A percentile compares a stretch with the other conserved stretches of the same genome.
These are phyloP conservation scores for Deilephila porcellus DNA, from an alignment of 2,888 invertebrate genomes.

Conservation along the genomic window DNA sequence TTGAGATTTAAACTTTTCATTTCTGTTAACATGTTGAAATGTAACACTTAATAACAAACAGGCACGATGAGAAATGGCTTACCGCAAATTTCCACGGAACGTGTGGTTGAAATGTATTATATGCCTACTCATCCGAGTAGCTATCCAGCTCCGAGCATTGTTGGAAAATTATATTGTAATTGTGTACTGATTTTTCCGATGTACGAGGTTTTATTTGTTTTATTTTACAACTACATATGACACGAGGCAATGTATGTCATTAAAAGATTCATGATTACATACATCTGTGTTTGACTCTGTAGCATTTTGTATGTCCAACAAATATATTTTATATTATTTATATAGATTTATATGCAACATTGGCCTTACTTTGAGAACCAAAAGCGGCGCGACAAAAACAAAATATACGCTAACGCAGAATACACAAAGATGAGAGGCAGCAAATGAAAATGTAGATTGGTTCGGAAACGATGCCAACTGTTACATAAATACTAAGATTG, in stretches of 20 bases:
- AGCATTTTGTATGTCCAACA: no score
- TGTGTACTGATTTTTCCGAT: no score
- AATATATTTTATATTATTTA: no score
- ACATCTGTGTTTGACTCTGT: no score
- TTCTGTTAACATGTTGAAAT: conserved; percentile 11
- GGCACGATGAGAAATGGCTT: conserved; percentile 10
- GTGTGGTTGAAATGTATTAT: background rate
- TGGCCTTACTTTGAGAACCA: background rate
- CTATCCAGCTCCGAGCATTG: background rate
- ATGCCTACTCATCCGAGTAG: background rate
- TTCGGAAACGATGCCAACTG: conserved; percentile 72
- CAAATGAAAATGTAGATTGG: conserved; percentile 40
- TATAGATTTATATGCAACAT: background rate
- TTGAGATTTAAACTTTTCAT: conserved; percentile 25
- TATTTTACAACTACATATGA: no score
- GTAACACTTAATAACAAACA: conserved; percentile 11
- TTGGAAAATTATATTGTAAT: background rate
- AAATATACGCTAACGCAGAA: conserved; percentile 15
- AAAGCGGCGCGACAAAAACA: background rate
- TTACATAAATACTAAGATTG: conserved; percentile 63
- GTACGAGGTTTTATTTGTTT: no score
- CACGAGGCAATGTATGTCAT: no score
- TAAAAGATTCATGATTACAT: no score
- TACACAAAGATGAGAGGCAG: conserved; percentile 15
- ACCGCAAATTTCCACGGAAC: conserved; percentile 27